A percentile compares a stretch with the other conserved stretches of the same genome.
phyloP scores from a whole-genome alignment of 2,888 invertebrate species.

The Lasioglossum marginatum region DNA sequence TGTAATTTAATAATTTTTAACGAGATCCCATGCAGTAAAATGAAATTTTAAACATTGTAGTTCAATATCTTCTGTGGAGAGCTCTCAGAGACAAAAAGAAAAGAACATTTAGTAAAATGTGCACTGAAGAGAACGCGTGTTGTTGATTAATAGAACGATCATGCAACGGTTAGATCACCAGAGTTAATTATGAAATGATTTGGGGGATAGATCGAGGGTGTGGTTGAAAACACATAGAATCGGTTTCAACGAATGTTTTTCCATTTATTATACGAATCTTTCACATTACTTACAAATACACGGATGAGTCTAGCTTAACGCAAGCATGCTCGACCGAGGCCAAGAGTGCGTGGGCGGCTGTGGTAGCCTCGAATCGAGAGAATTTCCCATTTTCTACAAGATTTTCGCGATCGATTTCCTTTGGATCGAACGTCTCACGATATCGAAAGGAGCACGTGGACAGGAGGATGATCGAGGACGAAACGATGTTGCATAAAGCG shows the following conservation, averaged over 20 bases:
- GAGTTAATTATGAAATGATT: background rate
- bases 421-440: constrained; percentile 38
- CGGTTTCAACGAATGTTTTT: constrained; percentile 53
- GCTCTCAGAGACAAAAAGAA: background rate
- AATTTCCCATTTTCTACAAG: constrained; percentile 13
- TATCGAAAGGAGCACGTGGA: background rate
- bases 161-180: background rate
- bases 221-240: constrained; percentile 17
- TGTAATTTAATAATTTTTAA: background rate
- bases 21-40: background rate
- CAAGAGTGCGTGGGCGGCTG: constrained; percentile 42
- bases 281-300: constrained; percentile 69
- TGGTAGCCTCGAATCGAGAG: constrained; percentile 26
- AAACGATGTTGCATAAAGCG: background rate
- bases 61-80: background rate
- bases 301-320: constrained; percentile 54
- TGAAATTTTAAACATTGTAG: background rate
- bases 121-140: background rate
- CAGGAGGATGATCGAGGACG: background rate
- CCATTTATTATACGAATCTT: constrained; percentile 64
- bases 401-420: constrained; percentile 18
- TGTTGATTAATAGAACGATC: background rate
- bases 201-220: background rate
- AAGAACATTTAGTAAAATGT: background rate
- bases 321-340: constrained; percentile 54